Evolutionary conservation across 2,797 vertebrate species (phyloP), one percentile per base, ranked within the genome.

Genomic region (Mallotus villosus): DNA sequence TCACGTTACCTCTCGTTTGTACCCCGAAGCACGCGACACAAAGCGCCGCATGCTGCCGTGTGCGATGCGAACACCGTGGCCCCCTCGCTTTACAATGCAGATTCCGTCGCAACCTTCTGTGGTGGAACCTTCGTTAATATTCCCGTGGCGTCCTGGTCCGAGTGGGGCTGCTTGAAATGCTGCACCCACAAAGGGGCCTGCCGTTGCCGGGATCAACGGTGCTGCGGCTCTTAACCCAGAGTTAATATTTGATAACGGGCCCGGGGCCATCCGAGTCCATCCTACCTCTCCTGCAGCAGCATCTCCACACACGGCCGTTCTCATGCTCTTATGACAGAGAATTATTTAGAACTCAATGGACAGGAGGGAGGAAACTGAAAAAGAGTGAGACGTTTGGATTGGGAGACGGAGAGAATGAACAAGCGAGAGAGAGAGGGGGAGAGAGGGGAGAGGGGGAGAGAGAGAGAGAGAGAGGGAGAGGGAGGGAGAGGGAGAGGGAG

Each of bases 311-410:
- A 76, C 81, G 81, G 82, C 82, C 84, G 76, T 65, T 78, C 73
- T 85, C 11, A 46, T 41, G 17, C 49, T 68, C 8, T 29, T 82
- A 86, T 90, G 80, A 88, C 73, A 85, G 80, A 87, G 86, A 90
- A 90, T 92, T 83, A 89, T 88, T 88, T 81, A 90, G 68, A 81
- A 78, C 72, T 73, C 78, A 80, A 83, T 71, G 71, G 74, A 83
- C 74, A 82, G 70, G 65, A 81, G 61, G 58, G 24, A 60, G 7
- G 58, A 60, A 24, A 60, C 12, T 3, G 12, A 27, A 27, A 22
- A 55, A 25, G 41, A 27, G 29, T 8, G 46, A 51, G 2, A 65
- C 32, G n/a, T 19, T 19, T 11, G 17, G 27, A 55, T 49, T 8
- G 29, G 32, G 57, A 59, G 57, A 29, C 63, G 3, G 51, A 65